Base-by-base conservation (phyloP, 2,888 invertebrate genomes). In the Scaptomyza tumidula region DNA sequence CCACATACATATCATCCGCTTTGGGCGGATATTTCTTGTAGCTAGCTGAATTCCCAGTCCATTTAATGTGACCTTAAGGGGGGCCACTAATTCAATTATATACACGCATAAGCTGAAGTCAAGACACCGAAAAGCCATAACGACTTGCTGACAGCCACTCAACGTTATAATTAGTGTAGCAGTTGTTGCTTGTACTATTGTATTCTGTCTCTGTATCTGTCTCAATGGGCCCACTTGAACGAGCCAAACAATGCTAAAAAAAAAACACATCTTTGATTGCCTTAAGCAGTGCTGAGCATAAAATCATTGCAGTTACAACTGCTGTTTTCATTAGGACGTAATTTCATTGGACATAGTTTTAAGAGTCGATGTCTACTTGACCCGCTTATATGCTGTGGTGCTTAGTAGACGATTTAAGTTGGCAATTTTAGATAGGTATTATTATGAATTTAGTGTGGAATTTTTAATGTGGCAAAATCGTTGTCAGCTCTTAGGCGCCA, bases 11-110 rank as follows among this genome's bases (percentile, higher is more conserved):
- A 41, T 41, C 19, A 46, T 61, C n/a, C 0, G 16, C 29, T 29
- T 29, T 14, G 46, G 33, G 16, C 16, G n/a, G n/a, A 27, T 63
- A 41, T 44, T 19, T 35, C 19, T 33, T 44, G 29, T 49, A 19
- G 52, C 3, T 44, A 54, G 43, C 52, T 29, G 3, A 27, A 56
- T 63, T 78, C 78, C 71, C 81, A 84, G 81, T 60, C 79, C 66
- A 81, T 75, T 78, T 61, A 29, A n/a, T 4, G 13, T 64, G 79
- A 75, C 81, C 89, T 87, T 77, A 6, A 10, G 16, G 55, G 55
- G 29, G 54, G 52, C 52, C 13, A 45, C 74, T 75, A 81, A 88
- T 85, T 85, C 69, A 85, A 85, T 85, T 85, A 87, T 61, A 65
- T 31, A 79, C 72, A 86, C 64, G 78, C 73, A 80, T 60, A 61